Conservation (phyloP, 2,113 vertebrate genomes). For the Orthonyx spaldingii region DNA sequence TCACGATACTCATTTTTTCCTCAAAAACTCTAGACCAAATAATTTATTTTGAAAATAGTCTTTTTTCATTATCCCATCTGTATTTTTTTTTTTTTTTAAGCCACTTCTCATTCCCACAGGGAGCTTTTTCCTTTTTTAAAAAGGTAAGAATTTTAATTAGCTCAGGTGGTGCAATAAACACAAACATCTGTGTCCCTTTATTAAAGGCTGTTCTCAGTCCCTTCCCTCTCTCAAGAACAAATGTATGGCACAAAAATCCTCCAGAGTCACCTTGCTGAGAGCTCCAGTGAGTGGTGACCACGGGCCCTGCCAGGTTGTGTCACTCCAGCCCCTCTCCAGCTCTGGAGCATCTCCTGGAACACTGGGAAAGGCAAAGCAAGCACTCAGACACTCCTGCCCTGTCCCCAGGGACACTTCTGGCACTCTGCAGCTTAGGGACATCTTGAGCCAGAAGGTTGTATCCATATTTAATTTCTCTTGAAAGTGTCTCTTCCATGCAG, state of each 20-base stretch:
- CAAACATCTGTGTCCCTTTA: constrained; percentile 56
- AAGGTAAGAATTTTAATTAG: constrained; percentile 61
- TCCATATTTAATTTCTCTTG: constrained; percentile 28
- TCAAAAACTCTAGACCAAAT: not conserved
- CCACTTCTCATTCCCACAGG: constrained; percentile 7
- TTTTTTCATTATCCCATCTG: constrained; percentile 4
- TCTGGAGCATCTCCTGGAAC: not conserved
- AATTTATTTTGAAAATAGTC: not conserved
- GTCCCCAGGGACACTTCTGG: not conserved
- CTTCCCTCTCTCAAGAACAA: not conserved
- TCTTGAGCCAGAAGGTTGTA: constrained; percentile 31
- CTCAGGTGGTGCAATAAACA: constrained; percentile 60
- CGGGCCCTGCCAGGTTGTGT: not conserved
- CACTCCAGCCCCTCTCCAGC: not conserved
- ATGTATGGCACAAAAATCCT: not conserved
- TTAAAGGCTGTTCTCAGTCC: constrained; percentile 20
- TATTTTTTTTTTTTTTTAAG: not conserved
- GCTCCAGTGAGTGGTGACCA: not conserved
- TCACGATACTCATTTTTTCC: fast-evolving
- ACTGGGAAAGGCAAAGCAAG: not conserved
- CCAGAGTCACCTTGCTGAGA: not conserved
- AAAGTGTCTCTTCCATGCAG: not conserved
- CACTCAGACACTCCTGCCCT: not conserved
- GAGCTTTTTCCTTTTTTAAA: not conserved
- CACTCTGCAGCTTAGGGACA: constrained; percentile 19